Base-by-base conservation (phyloP, 2,113 vertebrate species). In the Osmerus mordax region DNA sequence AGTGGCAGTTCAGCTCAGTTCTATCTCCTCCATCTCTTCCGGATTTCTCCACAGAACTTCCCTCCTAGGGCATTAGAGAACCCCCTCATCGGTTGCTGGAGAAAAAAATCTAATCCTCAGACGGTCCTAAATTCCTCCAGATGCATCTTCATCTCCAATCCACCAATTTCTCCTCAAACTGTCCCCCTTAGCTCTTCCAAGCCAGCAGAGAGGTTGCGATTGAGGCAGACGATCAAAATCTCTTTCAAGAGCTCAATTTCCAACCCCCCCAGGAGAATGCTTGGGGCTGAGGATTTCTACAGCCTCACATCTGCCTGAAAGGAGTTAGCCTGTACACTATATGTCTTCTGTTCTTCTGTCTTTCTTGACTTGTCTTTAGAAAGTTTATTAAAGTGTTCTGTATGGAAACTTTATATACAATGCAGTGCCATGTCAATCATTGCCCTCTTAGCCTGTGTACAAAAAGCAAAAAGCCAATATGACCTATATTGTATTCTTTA, bases 61-160 rank as follows among this genome's bases (percentile, higher is more conserved):
- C 76, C 71, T 72, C 77, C 77, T 70, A 63, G 73, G 78, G 78
- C 74, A 74, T 83, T 71, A 72, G 79, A 79, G 53, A 60, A 36
- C 62, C 61, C 77, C 68, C 63, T 75, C 36, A 54, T 51, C 15
- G 55, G 75, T 56, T n/a, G 52, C 70, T 62, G 67, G 65, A 72
- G 71, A 76, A 67, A 72, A 76, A 69, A n/a, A 70, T 47, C 61
- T 84, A 79, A 84, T 84, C 83, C 83, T 82, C 83, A 84, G 82
- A 82, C 77, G 1, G 74, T 70, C 76, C 77, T 75, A 64, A 69
- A 79, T 81, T 84, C 82, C 79, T 81, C 72, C 79, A 75, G 74
- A 81, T 25, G 32, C 19, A 54, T 75, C 70, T 79, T 78, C 79
- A 73, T 84, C 77, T 25, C 9, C 61, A 77, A 81, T 76, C 79